These are phyloP conservation scores for Timandra comae DNA, from an alignment of 2,888 invertebrate species.

Conservation along the genomic window DNA sequence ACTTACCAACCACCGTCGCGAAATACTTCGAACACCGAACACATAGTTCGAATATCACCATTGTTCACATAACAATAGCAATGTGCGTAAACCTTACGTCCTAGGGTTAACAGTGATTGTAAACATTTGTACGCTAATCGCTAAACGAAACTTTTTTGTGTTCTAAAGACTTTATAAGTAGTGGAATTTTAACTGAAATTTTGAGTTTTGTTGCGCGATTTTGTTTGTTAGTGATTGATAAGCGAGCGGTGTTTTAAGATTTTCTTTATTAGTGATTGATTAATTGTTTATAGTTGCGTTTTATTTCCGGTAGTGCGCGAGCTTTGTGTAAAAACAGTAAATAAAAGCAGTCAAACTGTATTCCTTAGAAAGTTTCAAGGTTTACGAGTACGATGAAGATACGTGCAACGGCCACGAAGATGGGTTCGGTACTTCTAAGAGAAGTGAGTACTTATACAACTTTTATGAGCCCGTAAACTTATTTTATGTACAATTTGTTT, in stretches of 20 bases:
- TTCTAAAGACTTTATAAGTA: slow-evolving; percentile 38
- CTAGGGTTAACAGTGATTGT: slow-evolving; percentile 45
- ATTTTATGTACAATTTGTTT: slow-evolving; percentile 32
- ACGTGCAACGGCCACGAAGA: slow-evolving; percentile 63
- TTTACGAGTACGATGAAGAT: slow-evolving; percentile 70
- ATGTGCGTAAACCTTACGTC: slow-evolving; percentile 52
- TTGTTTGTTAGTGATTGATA: not conserved
- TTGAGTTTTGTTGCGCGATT: slow-evolving; percentile 7
- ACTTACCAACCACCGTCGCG: slow-evolving; percentile 21
- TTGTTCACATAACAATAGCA: slow-evolving; percentile 53
- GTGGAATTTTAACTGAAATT: too few species aligned
- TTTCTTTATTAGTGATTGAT: slow-evolving; percentile 19
- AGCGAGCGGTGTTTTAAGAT: slow-evolving; percentile 6
- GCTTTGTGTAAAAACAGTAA: slow-evolving; percentile 18
- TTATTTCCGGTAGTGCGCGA: not conserved
- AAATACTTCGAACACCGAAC: slow-evolving; percentile 26
- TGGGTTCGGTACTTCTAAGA: slow-evolving; percentile 59
- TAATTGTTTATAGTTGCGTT: not conserved
- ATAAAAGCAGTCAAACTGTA: slow-evolving; percentile 69
- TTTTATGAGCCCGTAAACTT: slow-evolving; percentile 30
- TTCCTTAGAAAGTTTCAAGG: slow-evolving; percentile 74
- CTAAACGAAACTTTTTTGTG: slow-evolving; percentile 23
- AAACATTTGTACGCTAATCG: too few species aligned
- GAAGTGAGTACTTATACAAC: slow-evolving; percentile 49
- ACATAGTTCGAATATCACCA: slow-evolving; percentile 25